phyloP scores from a whole-genome alignment of 2,888 invertebrate species.

The Lithophane leautieri region DNA sequence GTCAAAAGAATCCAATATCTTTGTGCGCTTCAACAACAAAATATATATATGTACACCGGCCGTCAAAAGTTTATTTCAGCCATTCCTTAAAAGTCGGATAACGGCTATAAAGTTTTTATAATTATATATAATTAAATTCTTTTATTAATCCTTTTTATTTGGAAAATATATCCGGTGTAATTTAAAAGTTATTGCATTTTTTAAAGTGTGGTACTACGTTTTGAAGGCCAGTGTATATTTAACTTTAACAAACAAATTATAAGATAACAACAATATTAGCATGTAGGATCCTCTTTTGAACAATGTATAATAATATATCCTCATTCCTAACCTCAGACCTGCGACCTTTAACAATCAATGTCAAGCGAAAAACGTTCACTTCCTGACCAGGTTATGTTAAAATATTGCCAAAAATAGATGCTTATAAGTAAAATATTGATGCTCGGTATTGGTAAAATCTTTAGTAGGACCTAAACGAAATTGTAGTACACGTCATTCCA shows the following conservation, averaged over 20 bases:
- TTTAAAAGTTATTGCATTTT: too few species aligned
- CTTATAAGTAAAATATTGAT: neutral
- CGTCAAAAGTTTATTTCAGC: too few species aligned
- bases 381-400: neutral
- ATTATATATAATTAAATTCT: too few species aligned
- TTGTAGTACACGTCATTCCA: conserved; percentile 2
- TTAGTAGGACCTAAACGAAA: neutral
- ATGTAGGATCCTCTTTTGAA: neutral
- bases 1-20: neutral
- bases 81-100: too few species aligned
- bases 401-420: conserved; percentile 19
- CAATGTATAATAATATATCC: neutral
- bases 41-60: too few species aligned
- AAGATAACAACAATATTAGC: neutral
- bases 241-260: neutral
- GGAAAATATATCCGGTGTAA: too few species aligned
- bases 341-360: conserved; percentile 24
- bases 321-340: neutral
- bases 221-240: too few species aligned
- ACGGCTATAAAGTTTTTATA: too few species aligned
- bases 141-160: too few species aligned
- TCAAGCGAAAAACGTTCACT: conserved; percentile 15
- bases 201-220: too few species aligned
- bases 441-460: neutral
- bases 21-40: neutral